A percentile compares a stretch with the other conserved stretches of the same genome.
Evolutionary conservation across 1,140 invertebrate species (phyloP).

Genomic region (Drosophila dunni): DNA sequence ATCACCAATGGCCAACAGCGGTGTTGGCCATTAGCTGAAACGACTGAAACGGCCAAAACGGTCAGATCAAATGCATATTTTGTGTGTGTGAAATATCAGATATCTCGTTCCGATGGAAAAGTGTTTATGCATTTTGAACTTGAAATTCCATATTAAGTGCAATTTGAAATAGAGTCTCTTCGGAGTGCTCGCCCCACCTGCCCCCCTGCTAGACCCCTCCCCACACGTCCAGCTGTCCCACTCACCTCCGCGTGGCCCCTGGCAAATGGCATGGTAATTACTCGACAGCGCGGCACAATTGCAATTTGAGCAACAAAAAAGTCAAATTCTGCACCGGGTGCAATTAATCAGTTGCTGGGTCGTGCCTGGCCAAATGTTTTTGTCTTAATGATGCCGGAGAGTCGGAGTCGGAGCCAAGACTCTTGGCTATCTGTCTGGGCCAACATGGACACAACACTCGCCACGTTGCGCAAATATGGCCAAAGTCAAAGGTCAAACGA

Average conservation of each 20-base stretch:
- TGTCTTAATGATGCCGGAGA: constrained; percentile 73
- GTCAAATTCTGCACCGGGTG: constrained; percentile 76
- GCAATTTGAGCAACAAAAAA: constrained; percentile 79
- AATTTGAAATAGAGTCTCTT: constrained; percentile 71
- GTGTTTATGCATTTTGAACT: constrained; percentile 63
- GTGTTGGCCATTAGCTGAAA: constrained; percentile 17
- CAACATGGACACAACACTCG: constrained; percentile 2
- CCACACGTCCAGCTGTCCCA: neutral
- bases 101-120: constrained; percentile 26
- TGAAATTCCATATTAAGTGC: constrained; percentile 79
- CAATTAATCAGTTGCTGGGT: constrained; percentile 78
- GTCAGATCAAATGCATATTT: constrained; percentile 55
- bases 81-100: constrained; percentile 32
- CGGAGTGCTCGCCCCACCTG: constrained; percentile 7
- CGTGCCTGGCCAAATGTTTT: constrained; percentile 80
- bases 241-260: constrained; percentile 1
- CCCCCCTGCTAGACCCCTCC: too few relatives aligned
- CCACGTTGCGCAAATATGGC: constrained; percentile 74
- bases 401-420: constrained; percentile 38
- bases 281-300: constrained; percentile 41
- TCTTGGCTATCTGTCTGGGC: constrained; percentile 6
- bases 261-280: constrained; percentile 72
- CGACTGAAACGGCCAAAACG: constrained; percentile 30
- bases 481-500: constrained; percentile 70
- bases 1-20: constrained; percentile 28